These are phyloP conservation scores for Corbicula japonica DNA, from an alignment of 2,888 invertebrate genomes.

Conservation along the genomic window DNA sequence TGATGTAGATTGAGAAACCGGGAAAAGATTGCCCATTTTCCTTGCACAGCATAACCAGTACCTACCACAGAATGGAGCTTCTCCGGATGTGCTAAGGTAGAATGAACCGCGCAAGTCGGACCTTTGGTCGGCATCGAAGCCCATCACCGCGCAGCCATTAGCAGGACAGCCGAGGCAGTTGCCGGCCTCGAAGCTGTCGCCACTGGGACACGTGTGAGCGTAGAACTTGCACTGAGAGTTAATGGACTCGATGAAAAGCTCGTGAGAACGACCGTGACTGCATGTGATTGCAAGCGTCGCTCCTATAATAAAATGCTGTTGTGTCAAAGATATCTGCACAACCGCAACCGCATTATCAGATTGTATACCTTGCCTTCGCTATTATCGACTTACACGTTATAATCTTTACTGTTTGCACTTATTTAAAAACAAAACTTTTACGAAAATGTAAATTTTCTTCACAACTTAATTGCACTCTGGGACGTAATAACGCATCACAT, in stretches of 20 bases:
- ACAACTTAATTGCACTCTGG: no score
- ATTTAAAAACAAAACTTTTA: no score
- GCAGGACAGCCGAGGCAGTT: constrained; percentile 72
- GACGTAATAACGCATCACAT: no score
- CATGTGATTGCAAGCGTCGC: constrained; percentile 64
- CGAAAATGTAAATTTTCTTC: no score
- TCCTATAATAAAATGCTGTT: constrained; percentile 28
- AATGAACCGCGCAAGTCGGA: constrained; percentile 64
- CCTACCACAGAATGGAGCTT: constrained; percentile 76
- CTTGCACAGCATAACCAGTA: no score
- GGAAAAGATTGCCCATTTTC: no score
- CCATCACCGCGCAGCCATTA: constrained; percentile 76
- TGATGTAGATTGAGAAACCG: no score
- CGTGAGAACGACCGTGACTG: constrained; percentile 70
- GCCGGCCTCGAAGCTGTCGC: constrained; percentile 69
- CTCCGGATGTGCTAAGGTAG: constrained; percentile 75
- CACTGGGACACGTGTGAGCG: constrained; percentile 65
- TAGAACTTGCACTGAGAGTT: constrained; percentile 72
- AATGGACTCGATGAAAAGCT: constrained; percentile 73
- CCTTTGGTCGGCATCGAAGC: constrained; percentile 70
- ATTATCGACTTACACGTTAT: no score
- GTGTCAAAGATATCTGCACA: neutral
- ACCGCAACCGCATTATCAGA: neutral
- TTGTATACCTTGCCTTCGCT: no score
- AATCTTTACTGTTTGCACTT: no score